Evolutionary conservation across 2,888 invertebrate species (phyloP).

Genomic region (Palloptera scutellata): DNA sequence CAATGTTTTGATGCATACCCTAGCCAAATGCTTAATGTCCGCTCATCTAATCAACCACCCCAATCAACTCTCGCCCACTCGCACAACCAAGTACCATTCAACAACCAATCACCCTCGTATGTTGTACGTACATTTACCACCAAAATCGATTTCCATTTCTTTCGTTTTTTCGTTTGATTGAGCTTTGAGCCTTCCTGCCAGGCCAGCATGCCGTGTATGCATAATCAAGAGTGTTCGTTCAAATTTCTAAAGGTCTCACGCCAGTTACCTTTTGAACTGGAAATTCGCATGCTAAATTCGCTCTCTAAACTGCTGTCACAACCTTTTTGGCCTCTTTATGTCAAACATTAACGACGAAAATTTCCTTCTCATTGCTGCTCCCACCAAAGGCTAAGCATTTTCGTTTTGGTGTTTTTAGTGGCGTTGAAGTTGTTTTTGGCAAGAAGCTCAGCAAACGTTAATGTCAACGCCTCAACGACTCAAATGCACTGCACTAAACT

Average conservation of each 20-base stretch:
- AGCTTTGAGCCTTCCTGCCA: not conserved
- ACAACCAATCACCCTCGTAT: not conserved
- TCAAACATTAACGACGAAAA: too few relatives aligned
- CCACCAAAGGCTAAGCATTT: too few relatives aligned
- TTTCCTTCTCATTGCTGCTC: too few relatives aligned
- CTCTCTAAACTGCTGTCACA: slow-evolving; percentile 6
- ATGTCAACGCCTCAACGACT: too few relatives aligned
- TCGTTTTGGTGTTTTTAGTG: too few relatives aligned
- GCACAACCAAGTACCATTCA: not conserved
- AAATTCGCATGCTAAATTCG: slow-evolving; percentile 15
- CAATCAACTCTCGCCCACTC: not conserved
- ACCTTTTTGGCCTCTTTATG: too few relatives aligned
- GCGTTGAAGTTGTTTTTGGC: too few relatives aligned
- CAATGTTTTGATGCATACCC: too few relatives aligned
- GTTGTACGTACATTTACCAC: not conserved
- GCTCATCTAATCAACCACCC: not conserved
- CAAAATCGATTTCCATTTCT: too few relatives aligned
- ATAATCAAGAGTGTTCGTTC: slow-evolving; percentile 12
- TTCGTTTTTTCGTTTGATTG: not conserved
- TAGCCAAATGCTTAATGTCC: not conserved
- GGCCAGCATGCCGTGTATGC: slow-evolving; percentile 3
- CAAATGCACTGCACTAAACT: too few relatives aligned
- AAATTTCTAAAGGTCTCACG: slow-evolving; percentile 3
- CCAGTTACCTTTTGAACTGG: slow-evolving; percentile 21
- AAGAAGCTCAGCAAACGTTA: too few relatives aligned